phyloP scores from a whole-genome alignment of 2,888 invertebrate species.

The Brachyptera putata region DNA sequence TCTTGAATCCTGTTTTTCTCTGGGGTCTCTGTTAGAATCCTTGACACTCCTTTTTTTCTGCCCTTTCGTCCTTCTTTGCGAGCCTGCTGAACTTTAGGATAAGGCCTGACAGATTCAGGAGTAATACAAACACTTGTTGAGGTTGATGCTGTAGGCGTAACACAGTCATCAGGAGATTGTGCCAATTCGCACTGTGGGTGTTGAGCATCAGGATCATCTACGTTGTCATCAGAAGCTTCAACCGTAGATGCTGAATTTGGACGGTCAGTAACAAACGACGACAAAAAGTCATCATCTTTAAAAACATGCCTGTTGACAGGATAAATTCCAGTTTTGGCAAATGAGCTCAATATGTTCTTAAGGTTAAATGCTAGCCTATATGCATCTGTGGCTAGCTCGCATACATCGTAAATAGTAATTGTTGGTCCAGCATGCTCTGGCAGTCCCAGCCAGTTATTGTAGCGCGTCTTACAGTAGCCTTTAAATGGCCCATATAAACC shows the following conservation, averaged over 20 bases:
- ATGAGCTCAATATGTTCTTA: conserved; percentile 24
- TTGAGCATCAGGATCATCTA: neutral
- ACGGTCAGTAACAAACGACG: conserved; percentile 25
- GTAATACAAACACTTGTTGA: neutral
- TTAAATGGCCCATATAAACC: conserved; percentile 23
- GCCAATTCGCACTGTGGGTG: too few relatives aligned
- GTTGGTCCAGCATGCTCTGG: conserved; percentile 28
- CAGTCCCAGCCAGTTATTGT: conserved; percentile 27
- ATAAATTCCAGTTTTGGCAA: conserved; percentile 24
- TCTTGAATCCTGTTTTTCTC: neutral
- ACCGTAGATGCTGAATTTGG: neutral
- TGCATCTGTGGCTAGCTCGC: conserved; percentile 15
- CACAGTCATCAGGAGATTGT: too few relatives aligned
- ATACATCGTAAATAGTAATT: conserved; percentile 28
- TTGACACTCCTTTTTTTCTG: neutral
- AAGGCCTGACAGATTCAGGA: neutral
- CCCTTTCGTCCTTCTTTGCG: neutral
- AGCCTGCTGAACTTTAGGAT: neutral
- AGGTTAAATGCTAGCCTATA: conserved; percentile 21
- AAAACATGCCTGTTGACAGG: conserved; percentile 25
- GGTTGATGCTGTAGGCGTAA: too few relatives aligned
- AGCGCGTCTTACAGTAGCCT: conserved; percentile 7
- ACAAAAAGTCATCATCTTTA: conserved; percentile 24
- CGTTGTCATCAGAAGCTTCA: too few relatives aligned
- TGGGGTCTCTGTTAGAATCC: neutral